Evolutionary conservation across 1,140 invertebrate genomes (phyloP).

Genomic region (Trachymyrmex cornetzi): DNA sequence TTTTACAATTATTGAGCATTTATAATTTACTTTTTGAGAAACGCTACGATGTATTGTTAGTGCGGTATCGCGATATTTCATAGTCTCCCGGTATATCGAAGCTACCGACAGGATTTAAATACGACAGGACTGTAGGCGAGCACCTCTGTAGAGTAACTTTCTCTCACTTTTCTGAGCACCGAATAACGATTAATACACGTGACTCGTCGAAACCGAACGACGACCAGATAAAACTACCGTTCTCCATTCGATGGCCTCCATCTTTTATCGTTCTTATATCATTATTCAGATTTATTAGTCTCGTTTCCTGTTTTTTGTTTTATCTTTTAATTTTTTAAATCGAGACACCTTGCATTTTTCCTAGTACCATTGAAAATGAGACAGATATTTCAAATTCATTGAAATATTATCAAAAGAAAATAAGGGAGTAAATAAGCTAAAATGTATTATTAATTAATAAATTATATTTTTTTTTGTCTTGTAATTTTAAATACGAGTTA

Average conservation of each 20-base stretch:
- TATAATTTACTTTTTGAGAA: background rate
- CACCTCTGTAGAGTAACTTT: slow-evolving; percentile 75
- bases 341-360: background rate
- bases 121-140: slow-evolving; percentile 75
- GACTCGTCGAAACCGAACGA: slow-evolving; percentile 77
- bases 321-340: background rate
- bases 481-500: background rate
- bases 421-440: background rate
- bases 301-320: background rate
- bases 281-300: background rate
- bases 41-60: background rate
- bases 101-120: slow-evolving; percentile 75
- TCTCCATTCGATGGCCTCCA: slow-evolving; percentile 12
- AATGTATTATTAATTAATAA: background rate
- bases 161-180: slow-evolving; percentile 74
- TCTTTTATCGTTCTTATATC: slow-evolving; percentile 10
- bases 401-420: background rate
- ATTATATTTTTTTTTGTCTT: background rate
- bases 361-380: background rate
- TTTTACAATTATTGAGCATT: background rate
- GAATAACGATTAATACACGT: slow-evolving; percentile 81
- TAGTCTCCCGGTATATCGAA: slow-evolving; percentile 54
- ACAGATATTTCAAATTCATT: background rate
- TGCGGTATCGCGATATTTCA: slow-evolving; percentile 26
- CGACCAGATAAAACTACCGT: slow-evolving; percentile 37